Conservation (phyloP, 2,888 invertebrate species). For the Imbricaverruca yamaguchii region DNA sequence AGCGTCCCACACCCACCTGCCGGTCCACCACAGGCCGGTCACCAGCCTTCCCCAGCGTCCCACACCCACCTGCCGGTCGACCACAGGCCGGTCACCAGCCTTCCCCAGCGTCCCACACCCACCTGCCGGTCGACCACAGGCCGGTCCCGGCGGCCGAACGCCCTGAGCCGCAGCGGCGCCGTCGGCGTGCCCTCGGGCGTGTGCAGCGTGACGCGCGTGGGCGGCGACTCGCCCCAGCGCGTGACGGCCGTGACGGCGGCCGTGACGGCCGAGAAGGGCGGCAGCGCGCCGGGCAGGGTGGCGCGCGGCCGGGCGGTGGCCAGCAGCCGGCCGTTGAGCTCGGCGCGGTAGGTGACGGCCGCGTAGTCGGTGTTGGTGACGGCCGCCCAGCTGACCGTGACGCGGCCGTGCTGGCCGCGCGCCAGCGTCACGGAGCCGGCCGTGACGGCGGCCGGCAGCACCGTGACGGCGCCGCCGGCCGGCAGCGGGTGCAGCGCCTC, state of each 20-base stretch:
- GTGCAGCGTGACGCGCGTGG: constrained; percentile 51
- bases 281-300: constrained; percentile 28
- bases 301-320: neutral
- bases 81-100: constrained; percentile 27
- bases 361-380: constrained; percentile 3
- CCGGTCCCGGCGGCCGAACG: constrained; percentile 48
- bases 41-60: too few species aligned
- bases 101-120: too few species aligned
- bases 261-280: constrained; percentile 62
- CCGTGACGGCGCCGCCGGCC: neutral
- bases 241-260: constrained; percentile 72
- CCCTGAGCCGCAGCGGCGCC: constrained; percentile 61
- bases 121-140: neutral
- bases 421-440: neutral
- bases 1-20: neutral
- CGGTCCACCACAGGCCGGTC: neutral
- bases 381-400: neutral
- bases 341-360: neutral
- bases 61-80: neutral
- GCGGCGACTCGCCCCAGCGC: constrained; percentile 69
- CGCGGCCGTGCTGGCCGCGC: neutral
- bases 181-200: constrained; percentile 76
- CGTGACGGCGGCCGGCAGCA: neutral
- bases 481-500: constrained; percentile 48
- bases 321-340: neutral